Evolutionary conservation across 2,888 invertebrate genomes (phyloP), one percentile per base, ranked within the genome.

Genomic region (Volucella inflata): DNA sequence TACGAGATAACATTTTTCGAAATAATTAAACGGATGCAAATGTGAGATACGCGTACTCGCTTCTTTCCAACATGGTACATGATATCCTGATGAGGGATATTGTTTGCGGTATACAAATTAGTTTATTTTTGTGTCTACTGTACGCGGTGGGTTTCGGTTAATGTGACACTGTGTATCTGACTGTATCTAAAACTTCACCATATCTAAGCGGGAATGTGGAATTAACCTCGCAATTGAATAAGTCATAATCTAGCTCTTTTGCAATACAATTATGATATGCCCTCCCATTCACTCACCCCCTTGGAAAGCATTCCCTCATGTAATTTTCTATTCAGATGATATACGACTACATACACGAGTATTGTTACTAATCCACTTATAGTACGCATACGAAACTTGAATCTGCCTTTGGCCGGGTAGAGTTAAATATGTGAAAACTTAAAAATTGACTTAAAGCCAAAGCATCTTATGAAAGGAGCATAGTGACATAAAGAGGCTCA

Each of bases 241-340:
- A 75, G 75, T 75, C 55, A 80, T 80, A 68, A 75, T 62, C 46
- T 62, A 55, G 21, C 67, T 75, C 48, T 51, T 80, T 67, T 40
- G 62, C 46, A 12, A 60, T 79, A 36, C 65, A 79, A 60, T 79
- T 59, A 74, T 51, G 38, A 51, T 74, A 67, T 40, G 1, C 16
- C 17, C 48, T 8, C 53, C 12, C 10, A 8, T 9, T 36, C 9
- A 16, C 8, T 2, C 12, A 36, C 12, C 11, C 17, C 8, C 42
- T 44, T 50, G 50, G 16, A 2, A 38, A 17, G 40, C 50, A 44
- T 36, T 64, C 30, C 51, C 44, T 11, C 11, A 46, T 10, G 36
- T 80, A 75, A 75, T 68, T 55, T 62, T 11, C 9, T 62, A 50
- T 75, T 75, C 80, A 75, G 48, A 62, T 75, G 30, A 30, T 4